Evolutionary conservation across 2,797 vertebrate species (phyloP).

Genomic region (Diceros bicornis): DNA sequence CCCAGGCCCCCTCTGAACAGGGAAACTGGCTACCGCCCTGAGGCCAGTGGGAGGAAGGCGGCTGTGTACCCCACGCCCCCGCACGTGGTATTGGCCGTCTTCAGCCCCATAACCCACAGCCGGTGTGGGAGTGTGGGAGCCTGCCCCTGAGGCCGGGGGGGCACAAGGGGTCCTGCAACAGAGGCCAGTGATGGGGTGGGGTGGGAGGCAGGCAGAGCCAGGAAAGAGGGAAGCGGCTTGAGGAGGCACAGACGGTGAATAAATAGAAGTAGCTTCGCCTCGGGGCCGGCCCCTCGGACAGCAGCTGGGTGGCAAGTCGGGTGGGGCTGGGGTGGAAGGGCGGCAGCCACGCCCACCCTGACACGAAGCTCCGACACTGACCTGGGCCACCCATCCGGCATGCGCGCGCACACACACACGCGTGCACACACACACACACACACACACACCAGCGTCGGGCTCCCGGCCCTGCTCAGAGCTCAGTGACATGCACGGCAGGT

Average conservation of each 20-base stretch:
- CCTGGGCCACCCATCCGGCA: background rate
- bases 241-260: slow-evolving; percentile 82
- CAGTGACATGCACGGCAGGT: slow-evolving; percentile 96
- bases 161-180: background rate
- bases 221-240: background rate
- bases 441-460: background rate
- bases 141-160: background rate
- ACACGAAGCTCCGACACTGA: background rate
- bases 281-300: slow-evolving; percentile 80
- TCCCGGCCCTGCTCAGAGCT: slow-evolving; percentile 91
- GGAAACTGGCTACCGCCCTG: background rate
- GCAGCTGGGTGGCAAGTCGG: slow-evolving; percentile 50
- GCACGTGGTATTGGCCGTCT: background rate
- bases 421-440: background rate
- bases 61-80: background rate
- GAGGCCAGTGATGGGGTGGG: background rate
- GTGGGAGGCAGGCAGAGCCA: background rate
- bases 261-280: slow-evolving; percentile 78
- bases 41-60: background rate
- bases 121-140: background rate
- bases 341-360: background rate
- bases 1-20: background rate
- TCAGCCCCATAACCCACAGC: background rate
- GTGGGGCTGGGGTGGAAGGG: background rate
- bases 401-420: background rate